A percentile compares a stretch with the other conserved stretches of the same genome.
phyloP scores from a whole-genome alignment of 64 coral and sea anemone species.

The Porites australiensis region DNA sequence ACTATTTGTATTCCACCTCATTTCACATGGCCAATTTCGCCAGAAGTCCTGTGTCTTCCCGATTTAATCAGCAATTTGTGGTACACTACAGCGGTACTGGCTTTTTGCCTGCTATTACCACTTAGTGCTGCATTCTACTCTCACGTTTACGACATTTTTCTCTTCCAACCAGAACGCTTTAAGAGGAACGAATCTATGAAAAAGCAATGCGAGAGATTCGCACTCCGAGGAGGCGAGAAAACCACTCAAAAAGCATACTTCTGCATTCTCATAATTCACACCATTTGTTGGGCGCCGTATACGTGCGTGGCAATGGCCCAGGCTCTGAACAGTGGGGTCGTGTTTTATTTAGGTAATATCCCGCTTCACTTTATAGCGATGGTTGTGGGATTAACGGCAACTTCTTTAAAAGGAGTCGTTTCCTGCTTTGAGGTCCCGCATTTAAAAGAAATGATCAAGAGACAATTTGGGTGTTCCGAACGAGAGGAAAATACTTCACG shows the following conservation, averaged over 20 bases:
- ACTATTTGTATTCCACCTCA: conserved; percentile 66
- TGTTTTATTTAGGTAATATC: conserved; percentile 40
- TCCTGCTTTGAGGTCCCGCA: conserved; percentile 82
- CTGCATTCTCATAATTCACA: conserved; percentile 74
- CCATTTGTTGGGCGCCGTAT: conserved; percentile 77
- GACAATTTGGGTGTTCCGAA: conserved; percentile 57
- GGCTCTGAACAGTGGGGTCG: background rate
- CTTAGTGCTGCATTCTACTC: conserved; percentile 50
- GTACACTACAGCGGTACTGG: conserved; percentile 66
- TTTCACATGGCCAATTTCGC: conserved; percentile 59
- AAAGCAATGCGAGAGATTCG: conserved; percentile 61
- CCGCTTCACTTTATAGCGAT: conserved; percentile 76
- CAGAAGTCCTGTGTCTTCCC: conserved; percentile 64
- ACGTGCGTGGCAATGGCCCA: conserved; percentile 55
- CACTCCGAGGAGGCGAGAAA: conserved; percentile 49
- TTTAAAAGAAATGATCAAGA: conserved; percentile 38
- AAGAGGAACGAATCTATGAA: conserved; percentile 20
- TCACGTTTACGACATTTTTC: conserved; percentile 69
- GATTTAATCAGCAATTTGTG: conserved; percentile 80
- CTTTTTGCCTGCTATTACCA: conserved; percentile 63
- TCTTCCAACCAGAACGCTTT: conserved; percentile 74
- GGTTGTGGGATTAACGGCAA: conserved; percentile 50
- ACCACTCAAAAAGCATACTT: conserved; percentile 85
- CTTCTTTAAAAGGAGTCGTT: conserved; percentile 63
- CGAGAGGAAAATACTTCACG: background rate